Evolutionary conservation across 2,113 vertebrate genomes (phyloP).

Genomic region (Archocentrus centrarchus): DNA sequence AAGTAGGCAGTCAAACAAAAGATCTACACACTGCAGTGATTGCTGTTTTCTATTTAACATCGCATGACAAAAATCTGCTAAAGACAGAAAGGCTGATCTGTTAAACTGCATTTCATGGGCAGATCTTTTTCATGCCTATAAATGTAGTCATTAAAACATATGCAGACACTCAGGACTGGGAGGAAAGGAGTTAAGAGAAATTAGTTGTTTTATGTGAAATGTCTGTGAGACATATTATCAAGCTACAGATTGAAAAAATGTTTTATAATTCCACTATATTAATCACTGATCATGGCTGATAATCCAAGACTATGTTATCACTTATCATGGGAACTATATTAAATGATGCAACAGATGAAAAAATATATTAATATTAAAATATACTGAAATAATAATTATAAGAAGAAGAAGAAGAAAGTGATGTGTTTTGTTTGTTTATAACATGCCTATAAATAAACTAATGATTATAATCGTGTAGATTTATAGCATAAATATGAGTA

Average conservation of each 20-base stretch:
- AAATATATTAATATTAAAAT: no score
- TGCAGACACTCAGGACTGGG: background rate
- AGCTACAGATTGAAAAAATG: background rate
- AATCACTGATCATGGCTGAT: background rate
- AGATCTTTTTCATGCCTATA: background rate
- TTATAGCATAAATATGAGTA: background rate
- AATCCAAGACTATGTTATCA: background rate
- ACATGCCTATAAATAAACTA: background rate
- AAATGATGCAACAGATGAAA: background rate
- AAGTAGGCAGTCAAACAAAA: background rate
- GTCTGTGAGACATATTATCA: background rate
- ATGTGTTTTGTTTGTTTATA: no score
- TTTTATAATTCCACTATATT: background rate
- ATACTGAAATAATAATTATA: background rate
- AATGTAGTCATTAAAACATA: background rate
- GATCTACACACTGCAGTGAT: background rate
- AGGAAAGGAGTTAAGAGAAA: constrained; percentile 10
- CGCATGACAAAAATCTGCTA: background rate
- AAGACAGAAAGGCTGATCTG: background rate
- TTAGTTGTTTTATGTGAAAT: background rate
- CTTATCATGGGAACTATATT: background rate
- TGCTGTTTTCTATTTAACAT: background rate
- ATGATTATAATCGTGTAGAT: background rate
- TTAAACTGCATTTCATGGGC: background rate
- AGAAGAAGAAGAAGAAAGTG: no score